Base-by-base conservation (phyloP, 2,797 vertebrate genomes). In the Passerculus sandwichensis region DNA sequence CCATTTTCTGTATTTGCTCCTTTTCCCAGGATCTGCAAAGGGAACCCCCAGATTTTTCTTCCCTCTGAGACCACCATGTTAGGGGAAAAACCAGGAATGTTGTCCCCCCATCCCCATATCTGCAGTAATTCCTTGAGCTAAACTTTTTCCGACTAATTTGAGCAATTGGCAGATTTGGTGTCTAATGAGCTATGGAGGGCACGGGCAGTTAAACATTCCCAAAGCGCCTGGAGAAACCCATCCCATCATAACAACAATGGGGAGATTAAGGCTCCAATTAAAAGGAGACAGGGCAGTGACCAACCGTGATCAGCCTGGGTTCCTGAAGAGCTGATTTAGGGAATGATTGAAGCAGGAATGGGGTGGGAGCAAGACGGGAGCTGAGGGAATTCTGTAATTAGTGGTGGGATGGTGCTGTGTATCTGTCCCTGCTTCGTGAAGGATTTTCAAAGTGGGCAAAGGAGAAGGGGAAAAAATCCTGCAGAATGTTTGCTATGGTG, bases 181-280 rank as follows among this genome's bases (percentile, higher is more conserved):
- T 83, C 79, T 97, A 96, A 97, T 93, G 95, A 82, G 73, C 95
- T 94, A 53, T 1, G 26, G 76, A 81, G 2, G 2, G 88, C 88
- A 92, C 2, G 51, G 96, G 71, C 94, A 97, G 91, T 95, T 97
- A 96, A 96, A 94, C 18, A 15, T 94, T 94, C 67, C 34, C 96
- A 91, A 89, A 96, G 67, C 45, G 92, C 93, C 86, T 77, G 92
- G 94, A 72, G 67, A 78, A 94, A 92, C 82, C 94, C 17, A 96
- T 93, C 21, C 27, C 81, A 74, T 95, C 94, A 94, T 89, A 62
- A 56, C 36, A 71, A 71, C 38, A 1, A 61, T 7, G 25, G 73
- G 93, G 93, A 96, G 89, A 97, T 96, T 96, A 95, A 95, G 62
- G 67, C 71, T 77, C 71, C 93, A 97, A 93, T 97, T 96, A 97